Base-by-base conservation (phyloP, 2,797 vertebrate species). In the Microhierax caerulescens region DNA sequence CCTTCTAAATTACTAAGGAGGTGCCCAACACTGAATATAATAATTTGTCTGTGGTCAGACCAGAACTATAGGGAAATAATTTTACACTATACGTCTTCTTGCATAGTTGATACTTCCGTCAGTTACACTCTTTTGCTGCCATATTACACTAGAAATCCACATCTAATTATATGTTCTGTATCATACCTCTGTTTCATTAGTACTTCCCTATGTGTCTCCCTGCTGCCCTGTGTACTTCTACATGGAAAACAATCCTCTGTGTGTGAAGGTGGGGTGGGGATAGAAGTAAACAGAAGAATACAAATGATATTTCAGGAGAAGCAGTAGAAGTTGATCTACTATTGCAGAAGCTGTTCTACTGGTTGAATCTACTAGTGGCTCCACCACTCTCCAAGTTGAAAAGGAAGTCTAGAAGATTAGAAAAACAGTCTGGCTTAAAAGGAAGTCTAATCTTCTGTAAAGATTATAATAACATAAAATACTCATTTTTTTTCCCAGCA, bases 1-100 rank as follows among this genome's bases (percentile, higher is more conserved):
- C 96, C 79, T 91, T 84, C 87, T 85, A 94, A 93, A 95, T 95
- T 96, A 96, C 76, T 93, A 93, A 96, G 96, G 70, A 91, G 57
- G 63, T 61, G 39, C 37, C 50, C 69, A 93, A 78, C 76, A 91
- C 76, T 90, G 73, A 93, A 88, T 94, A 84, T 93, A 95, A 74
- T 96, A 91, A 97, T 97, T 97, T 94, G 96, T 77, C 50, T 4
- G 2, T 69, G 89, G 94, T 95, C 87, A 96, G 75, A 69, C 28
- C 41, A 88, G 45, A 94, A 53, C 78, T 88, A 61, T 78, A 96
- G 57, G 82, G 57, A 95, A 93, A 93, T 89, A 90, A 96, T 85
- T 61, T 45, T 80, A 63, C 56, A 70, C 78, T 93, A 3, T 32
- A 64, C 1, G 3, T 54, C 82, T 72, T 41, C 68, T 94, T 84